Evolutionary conservation across 92 coral and sea anemone species (phyloP), one percentile per base, ranked within the genome.

Genomic region (Blastomussa wellsi): DNA sequence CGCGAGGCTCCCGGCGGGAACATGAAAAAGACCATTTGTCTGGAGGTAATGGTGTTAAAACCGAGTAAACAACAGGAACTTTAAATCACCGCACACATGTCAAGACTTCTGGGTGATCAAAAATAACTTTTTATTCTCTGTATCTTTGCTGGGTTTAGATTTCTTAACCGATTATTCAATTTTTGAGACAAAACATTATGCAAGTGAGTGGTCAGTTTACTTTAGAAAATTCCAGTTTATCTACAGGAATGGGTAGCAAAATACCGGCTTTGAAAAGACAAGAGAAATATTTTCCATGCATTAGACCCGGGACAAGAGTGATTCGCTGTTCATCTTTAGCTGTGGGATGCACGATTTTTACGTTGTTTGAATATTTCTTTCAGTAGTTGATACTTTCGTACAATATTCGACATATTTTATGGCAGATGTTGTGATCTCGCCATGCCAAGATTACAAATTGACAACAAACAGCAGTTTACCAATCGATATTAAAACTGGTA

Each of bases 101-200:
- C 55, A 28, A 78, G 13, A 36, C 82, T 78, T 78, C 51, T 78
- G 82, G 72, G 82, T 37, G 74, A 79, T 79, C 83, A 79, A 36
- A 59, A 64, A 62, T 62, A 64, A 42, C 52, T 65, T 65, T 64
- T 38, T 9, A 28, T 2, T 37, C 17, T 37, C 52, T 59, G 31
- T 78, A 35, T 55, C 29, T 53, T 38, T 29, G 48, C 60, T 65
- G 32, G 62, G 79, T 51, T 51, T 76, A 78, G 70, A 78, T 78
- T 78, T 36, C 71, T 60, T 1, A 26, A 77, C 81, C 22, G 68
- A 48, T 77, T 76, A 62, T 28, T 26, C 14, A 10, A 11, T 8
- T 62, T 26, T 26, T 26, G 67, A 28, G 26, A 60, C 16, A 26
- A 60, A 33, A 60, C 67, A 16, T 7, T 60, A 6, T 3, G 16